Conservation (phyloP, 2,888 invertebrate species). For the Archips xylosteana region DNA sequence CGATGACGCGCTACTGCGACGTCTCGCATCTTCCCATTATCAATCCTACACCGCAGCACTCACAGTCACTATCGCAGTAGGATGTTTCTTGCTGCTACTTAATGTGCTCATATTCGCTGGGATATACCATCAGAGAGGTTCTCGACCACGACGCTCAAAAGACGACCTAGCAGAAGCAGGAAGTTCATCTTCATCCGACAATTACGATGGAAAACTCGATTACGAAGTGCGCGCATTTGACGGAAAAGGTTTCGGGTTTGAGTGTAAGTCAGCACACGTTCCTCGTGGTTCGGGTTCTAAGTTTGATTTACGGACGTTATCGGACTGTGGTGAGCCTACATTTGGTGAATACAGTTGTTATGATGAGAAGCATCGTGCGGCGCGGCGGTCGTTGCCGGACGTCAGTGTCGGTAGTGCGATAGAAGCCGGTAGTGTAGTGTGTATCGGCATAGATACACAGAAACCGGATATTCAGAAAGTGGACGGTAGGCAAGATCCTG, state of each 20-base stretch:
- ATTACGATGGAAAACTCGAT: conserved; percentile 85
- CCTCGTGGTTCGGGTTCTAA: conserved; percentile 77
- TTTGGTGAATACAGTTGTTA: conserved; percentile 89
- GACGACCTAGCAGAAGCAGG: conserved; percentile 91
- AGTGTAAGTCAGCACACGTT: conserved; percentile 85
- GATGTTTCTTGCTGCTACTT: conserved; percentile 92
- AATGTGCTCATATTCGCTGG: conserved; percentile 95
- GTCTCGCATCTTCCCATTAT: conserved; percentile 93
- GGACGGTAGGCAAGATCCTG: conserved; percentile 69
- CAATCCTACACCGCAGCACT: conserved; percentile 96
- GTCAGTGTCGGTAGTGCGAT: conserved; percentile 87
- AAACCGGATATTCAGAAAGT: conserved; percentile 82
- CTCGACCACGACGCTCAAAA: conserved; percentile 89
- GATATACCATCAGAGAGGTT: conserved; percentile 93
- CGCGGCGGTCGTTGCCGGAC: conserved; percentile 86
- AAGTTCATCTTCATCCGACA: conserved; percentile 88
- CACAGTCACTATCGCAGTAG: conserved; percentile 94
- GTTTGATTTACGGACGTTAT: conserved; percentile 80
- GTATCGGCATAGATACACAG: conserved; percentile 79
- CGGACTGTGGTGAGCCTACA: conserved; percentile 82
- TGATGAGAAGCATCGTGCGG: conserved; percentile 86
- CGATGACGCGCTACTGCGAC: conserved; percentile 90
- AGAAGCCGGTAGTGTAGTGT: conserved; percentile 84
- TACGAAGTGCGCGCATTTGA: conserved; percentile 83
- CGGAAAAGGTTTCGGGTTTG: conserved; percentile 84